Conservation (phyloP, 53 echinoderm and acorn worm genomes). For the Mesocentrotus franciscanus region DNA sequence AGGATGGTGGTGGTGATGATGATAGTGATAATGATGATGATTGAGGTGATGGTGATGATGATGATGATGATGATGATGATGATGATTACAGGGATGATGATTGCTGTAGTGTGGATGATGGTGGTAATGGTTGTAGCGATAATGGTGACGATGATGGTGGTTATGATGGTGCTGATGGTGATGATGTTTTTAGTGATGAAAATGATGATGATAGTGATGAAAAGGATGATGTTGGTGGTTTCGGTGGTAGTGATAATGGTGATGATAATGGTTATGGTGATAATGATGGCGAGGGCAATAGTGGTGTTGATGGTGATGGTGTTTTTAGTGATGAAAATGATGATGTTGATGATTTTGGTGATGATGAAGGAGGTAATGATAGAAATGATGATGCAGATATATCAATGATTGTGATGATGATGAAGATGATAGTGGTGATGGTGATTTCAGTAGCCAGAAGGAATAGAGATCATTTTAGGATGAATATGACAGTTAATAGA, state of each 20-base stretch:
- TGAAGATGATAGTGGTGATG: no score
- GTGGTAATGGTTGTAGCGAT: background rate
- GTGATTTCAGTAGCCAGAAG: no score
- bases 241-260: background rate
- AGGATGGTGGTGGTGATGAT: background rate
- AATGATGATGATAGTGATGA: background rate
- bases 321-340: background rate
- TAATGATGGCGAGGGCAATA: background rate
- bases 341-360: background rate
- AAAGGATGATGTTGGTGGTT: background rate
- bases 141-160: background rate
- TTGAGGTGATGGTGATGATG: conserved; percentile 32
- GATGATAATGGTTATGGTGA: background rate
- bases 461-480: background rate
- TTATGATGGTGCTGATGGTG: background rate
- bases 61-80: conserved; percentile 10
- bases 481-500: background rate
- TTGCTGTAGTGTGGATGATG: background rate
- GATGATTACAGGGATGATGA: conserved; percentile 47
- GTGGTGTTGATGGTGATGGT: background rate
- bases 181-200: background rate
- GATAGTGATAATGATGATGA: conserved; percentile 73
- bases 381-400: no score
- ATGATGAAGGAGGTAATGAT: no score
- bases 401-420: no score